Conservation (phyloP, 2,797 vertebrate species). For the Peromyscus eremicus region DNA sequence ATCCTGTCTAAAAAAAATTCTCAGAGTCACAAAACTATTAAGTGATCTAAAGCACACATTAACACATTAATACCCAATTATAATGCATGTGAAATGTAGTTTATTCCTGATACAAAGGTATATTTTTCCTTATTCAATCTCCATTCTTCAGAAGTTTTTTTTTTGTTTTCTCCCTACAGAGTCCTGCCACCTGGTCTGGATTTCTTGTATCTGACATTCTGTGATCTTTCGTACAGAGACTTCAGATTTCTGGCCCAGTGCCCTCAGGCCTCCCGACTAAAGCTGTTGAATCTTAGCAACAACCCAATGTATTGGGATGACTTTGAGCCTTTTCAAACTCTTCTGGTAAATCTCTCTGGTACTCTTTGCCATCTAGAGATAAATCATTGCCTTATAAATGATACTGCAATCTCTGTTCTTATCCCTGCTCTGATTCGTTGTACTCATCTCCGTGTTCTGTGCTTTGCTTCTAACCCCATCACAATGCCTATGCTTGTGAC, state of each 20-base stretch:
- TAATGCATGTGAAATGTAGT: not conserved
- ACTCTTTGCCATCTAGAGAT: constrained; percentile 48
- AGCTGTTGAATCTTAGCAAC: too few species aligned
- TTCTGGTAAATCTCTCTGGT: too few species aligned
- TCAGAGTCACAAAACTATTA: not conserved
- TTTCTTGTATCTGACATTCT: constrained; percentile 27
- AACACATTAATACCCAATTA: not conserved
- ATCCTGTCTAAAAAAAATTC: not conserved
- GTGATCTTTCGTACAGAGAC: constrained; percentile 51
- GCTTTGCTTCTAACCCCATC: constrained; percentile 56
- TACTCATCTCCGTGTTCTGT: not conserved
- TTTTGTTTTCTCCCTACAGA: constrained; percentile 47
- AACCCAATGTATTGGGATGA: too few species aligned
- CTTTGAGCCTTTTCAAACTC: too few species aligned
- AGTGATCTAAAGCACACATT: not conserved
- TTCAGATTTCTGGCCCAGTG: constrained; percentile 33
- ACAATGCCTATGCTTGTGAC: constrained; percentile 30
- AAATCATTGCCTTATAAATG: not conserved
- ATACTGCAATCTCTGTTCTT: not conserved
- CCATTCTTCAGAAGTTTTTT: not conserved
- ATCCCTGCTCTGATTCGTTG: not conserved
- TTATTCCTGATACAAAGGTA: not conserved
- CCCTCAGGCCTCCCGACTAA: not conserved
- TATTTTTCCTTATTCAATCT: not conserved
- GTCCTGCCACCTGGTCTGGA: constrained; percentile 31